phyloP scores from a whole-genome alignment of 2,888 invertebrate genomes.

The Sinohyriopsis cumingii region DNA sequence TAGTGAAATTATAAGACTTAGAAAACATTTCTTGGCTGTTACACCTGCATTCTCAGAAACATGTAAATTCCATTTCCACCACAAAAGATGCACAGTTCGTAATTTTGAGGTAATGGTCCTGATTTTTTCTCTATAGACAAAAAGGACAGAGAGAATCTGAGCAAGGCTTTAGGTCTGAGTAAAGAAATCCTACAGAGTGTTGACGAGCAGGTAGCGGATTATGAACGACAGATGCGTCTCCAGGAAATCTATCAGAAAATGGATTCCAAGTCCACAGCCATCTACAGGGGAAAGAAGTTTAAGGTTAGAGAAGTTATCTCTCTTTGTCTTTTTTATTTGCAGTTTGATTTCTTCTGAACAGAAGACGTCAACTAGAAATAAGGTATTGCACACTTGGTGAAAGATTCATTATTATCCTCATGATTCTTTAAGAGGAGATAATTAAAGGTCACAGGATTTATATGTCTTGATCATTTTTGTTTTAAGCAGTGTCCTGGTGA shows the following conservation, averaged over 20 bases:
- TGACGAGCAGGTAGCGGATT: conserved; percentile 92
- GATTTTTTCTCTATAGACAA: conserved; percentile 76
- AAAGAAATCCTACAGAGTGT: conserved; percentile 93
- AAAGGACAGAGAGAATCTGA: conserved; percentile 84
- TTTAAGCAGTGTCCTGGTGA: background rate
- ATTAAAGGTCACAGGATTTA: background rate
- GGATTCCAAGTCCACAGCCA: conserved; percentile 90
- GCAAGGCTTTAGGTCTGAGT: conserved; percentile 84
- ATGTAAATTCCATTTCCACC: too few relatives aligned
- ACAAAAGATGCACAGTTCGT: too few relatives aligned
- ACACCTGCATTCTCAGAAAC: too few relatives aligned
- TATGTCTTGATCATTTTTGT: background rate
- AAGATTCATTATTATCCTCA: too few relatives aligned
- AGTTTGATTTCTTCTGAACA: background rate
- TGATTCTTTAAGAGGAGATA: too few relatives aligned
- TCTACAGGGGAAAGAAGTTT: conserved; percentile 83
- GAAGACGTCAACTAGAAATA: too few relatives aligned
- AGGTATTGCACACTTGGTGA: background rate
- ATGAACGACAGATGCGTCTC: conserved; percentile 90
- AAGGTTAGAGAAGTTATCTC: conserved; percentile 74
- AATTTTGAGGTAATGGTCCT: background rate
- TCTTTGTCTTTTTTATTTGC: background rate
- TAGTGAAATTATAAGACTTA: too few relatives aligned
- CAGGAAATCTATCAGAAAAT: conserved; percentile 92
- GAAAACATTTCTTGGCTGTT: too few relatives aligned